A percentile compares a stretch with the other conserved stretches of the same genome.
These are phyloP conservation scores for Tolmerus cingulatus DNA, from an alignment of 2,888 invertebrate species.

Conservation along the genomic window DNA sequence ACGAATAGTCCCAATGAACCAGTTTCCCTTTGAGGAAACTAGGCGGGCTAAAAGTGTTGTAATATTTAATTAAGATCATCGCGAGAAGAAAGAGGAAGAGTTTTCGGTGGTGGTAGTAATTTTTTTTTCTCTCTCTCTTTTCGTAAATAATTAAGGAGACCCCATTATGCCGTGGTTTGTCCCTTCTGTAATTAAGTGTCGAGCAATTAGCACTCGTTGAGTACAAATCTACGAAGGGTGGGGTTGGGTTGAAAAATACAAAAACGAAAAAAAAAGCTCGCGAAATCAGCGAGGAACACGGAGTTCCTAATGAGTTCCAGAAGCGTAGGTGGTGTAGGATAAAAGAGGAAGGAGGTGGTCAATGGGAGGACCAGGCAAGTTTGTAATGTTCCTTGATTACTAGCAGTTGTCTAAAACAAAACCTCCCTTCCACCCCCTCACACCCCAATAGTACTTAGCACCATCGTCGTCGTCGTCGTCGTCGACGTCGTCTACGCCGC, in stretches of 20 bases:
- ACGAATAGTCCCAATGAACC: constrained; percentile 5
- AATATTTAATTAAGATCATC: constrained; percentile 27
- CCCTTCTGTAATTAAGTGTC: constrained; percentile 33
- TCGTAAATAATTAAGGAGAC: constrained; percentile 13
- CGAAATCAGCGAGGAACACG: background rate
- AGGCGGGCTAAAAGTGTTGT: background rate
- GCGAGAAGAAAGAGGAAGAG: background rate
- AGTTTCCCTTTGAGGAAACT: background rate
- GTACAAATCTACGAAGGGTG: background rate
- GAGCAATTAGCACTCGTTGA: constrained; percentile 23
- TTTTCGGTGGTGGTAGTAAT: background rate
- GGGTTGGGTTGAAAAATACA: background rate
- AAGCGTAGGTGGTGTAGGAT: background rate
- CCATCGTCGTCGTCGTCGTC: background rate
- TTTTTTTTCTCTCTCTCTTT: background rate
- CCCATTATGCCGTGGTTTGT: constrained; percentile 17
- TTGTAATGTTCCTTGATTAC: constrained; percentile 15
- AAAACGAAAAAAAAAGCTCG: background rate
- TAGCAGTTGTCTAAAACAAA: constrained; percentile 17
- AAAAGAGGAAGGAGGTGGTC: background rate
- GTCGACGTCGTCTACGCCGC: background rate
- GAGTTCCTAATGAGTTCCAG: background rate
- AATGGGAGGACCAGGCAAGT: background rate
- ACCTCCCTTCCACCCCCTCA: background rate
- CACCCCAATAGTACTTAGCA: background rate